Evolutionary conservation across 2,888 invertebrate species (phyloP).

Genomic region (Venustoraphidia nigricollis): DNA sequence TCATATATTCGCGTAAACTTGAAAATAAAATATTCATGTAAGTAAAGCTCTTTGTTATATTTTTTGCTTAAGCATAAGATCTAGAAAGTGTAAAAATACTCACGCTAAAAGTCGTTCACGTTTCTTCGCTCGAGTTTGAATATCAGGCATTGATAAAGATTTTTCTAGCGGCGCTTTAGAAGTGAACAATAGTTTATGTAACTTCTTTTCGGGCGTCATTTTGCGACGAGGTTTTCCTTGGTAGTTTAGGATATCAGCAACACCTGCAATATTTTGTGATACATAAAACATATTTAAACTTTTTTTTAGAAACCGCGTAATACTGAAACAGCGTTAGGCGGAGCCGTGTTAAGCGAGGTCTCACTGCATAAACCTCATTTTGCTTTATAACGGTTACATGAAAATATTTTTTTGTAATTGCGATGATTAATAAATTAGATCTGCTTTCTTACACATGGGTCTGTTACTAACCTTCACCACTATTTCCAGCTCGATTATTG

Average conservation of each 20-base stretch:
- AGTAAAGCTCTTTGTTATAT: neutral
- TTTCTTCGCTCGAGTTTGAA: constrained; percentile 58
- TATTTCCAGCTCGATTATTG: constrained; percentile 18
- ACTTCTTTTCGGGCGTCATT: constrained; percentile 30
- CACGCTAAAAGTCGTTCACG: constrained; percentile 53
- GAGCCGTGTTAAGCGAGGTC: too few relatives aligned
- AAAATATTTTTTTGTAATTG: too few relatives aligned
- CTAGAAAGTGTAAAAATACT: constrained; percentile 25
- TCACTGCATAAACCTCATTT: too few relatives aligned
- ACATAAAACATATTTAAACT: too few relatives aligned
- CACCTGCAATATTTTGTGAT: too few relatives aligned
- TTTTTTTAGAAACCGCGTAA: too few relatives aligned
- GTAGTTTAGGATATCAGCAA: constrained; percentile 8
- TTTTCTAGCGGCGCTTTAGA: constrained; percentile 52
- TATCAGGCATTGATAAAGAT: constrained; percentile 72
- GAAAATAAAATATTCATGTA: constrained; percentile 11
- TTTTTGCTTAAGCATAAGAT: neutral
- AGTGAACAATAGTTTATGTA: constrained; percentile 36
- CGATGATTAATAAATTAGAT: too few relatives aligned
- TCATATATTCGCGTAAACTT: constrained; percentile 52
- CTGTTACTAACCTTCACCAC: constrained; percentile 13
- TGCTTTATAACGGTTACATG: too few relatives aligned
- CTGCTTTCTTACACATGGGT: too few relatives aligned
- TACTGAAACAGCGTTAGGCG: too few relatives aligned
- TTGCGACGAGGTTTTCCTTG: constrained; percentile 18